Evolutionary conservation across 2,797 vertebrate species (phyloP).

Genomic region (Microhierax caerulescens): DNA sequence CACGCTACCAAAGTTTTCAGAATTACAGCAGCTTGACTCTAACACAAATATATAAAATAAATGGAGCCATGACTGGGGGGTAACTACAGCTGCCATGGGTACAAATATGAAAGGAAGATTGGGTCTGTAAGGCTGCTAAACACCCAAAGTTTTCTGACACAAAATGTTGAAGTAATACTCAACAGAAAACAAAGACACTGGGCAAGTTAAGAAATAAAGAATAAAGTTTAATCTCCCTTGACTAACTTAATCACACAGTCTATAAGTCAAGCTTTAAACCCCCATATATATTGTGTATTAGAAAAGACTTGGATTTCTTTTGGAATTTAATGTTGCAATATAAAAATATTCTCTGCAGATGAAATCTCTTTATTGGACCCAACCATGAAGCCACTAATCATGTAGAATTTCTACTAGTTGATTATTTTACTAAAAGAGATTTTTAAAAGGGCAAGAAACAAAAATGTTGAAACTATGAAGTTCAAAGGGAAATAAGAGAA

Average conservation of each 20-base stretch:
- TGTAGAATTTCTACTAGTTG: constrained; percentile 29
- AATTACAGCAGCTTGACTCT: not conserved
- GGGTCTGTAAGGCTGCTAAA: not conserved
- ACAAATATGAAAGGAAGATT: not conserved
- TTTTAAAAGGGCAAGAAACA: constrained; percentile 26
- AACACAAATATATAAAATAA: not conserved
- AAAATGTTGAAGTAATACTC: constrained; percentile 11
- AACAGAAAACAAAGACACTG: constrained; percentile 5
- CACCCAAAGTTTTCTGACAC: not conserved
- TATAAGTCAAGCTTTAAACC: constrained; percentile 47
- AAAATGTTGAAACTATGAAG: constrained; percentile 27
- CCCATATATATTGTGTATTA: not conserved
- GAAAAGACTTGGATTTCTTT: constrained; percentile 27
- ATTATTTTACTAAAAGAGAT: constrained; percentile 37
- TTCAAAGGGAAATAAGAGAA: constrained; percentile 35
- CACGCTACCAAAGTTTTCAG: not conserved
- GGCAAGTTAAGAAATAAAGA: constrained; percentile 32
- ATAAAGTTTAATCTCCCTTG: constrained; percentile 55
- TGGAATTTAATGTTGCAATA: constrained; percentile 46
- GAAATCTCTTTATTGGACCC: constrained; percentile 49
- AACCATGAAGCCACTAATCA: constrained; percentile 47
- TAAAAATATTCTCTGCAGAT: constrained; percentile 52
- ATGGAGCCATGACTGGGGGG: not conserved
- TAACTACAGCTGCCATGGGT: not conserved
- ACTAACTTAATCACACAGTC: constrained; percentile 48